These are phyloP conservation scores for Xenops minutus DNA, from an alignment of 2,797 vertebrate species.

Conservation along the genomic window DNA sequence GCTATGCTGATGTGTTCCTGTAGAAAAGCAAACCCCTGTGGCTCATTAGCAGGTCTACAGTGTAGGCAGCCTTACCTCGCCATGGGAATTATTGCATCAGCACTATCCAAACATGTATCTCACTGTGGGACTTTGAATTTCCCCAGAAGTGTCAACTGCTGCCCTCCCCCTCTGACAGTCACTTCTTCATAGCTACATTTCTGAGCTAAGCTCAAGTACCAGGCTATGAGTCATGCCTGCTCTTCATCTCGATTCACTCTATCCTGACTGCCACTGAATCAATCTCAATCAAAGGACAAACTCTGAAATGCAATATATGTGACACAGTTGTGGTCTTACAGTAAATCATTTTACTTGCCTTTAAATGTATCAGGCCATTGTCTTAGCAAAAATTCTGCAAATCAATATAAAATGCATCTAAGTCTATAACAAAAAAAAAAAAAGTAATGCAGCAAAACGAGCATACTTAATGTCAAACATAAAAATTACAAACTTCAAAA, in stretches of 20 bases:
- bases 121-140: neutral
- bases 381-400: neutral
- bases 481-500: neutral
- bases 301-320: neutral
- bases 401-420: neutral
- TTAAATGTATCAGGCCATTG: neutral
- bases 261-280: neutral
- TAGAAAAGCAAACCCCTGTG: neutral
- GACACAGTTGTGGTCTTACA: neutral
- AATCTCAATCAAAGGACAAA: neutral
- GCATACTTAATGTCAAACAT: neutral
- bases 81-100: neutral
- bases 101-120: rapidly evolving
- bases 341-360: neutral
- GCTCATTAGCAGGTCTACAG: neutral
- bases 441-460: neutral
- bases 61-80: neutral
- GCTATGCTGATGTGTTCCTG: neutral
- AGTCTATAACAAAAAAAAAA: neutral
- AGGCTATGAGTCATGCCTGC: neutral
- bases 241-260: neutral
- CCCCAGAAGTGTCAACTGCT: neutral
- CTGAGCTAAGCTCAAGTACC: neutral
- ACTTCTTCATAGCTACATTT: neutral
- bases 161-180: neutral